phyloP scores from a whole-genome alignment of 1,140 invertebrate species.

The Drosophila kohkoa region DNA sequence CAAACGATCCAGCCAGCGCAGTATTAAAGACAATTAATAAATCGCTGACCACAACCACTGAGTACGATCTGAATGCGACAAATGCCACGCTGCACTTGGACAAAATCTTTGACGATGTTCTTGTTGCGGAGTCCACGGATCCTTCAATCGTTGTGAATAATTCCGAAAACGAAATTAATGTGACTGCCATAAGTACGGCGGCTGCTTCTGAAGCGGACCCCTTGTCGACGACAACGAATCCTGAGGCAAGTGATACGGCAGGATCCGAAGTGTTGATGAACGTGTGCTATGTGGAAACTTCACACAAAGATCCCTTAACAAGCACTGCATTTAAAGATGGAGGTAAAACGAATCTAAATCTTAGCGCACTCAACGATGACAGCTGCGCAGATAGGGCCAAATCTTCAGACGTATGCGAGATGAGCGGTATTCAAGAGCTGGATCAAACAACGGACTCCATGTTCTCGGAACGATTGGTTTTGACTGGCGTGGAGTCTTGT shows the following conservation, averaged over 20 bases:
- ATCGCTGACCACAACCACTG: conserved; percentile 45
- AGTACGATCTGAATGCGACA: conserved; percentile 69
- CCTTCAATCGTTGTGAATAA: conserved; percentile 27
- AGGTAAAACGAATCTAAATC: conserved; percentile 6
- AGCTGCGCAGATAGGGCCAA: not conserved
- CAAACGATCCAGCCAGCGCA: conserved; percentile 68
- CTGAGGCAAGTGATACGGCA: conserved; percentile 15
- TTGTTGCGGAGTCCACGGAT: conserved; percentile 42
- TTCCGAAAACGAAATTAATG: conserved; percentile 60
- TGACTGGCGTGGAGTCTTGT: conserved; percentile 54
- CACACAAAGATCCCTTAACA: conserved; percentile 57
- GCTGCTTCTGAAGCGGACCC: conserved; percentile 41
- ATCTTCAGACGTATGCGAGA: conserved; percentile 43
- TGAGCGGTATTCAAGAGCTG: conserved; percentile 75
- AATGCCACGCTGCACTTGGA: conserved; percentile 57
- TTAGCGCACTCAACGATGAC: conserved; percentile 8
- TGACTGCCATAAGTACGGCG: conserved; percentile 33
- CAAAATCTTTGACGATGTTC: conserved; percentile 71
- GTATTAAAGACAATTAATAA: conserved; percentile 48
- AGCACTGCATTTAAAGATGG: conserved; percentile 61
- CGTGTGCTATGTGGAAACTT: not conserved
- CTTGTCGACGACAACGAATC: conserved; percentile 16
- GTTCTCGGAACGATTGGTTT: conserved; percentile 58
- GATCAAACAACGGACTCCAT: conserved; percentile 72
- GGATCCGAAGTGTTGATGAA: conserved; percentile 51